Base-by-base conservation (phyloP, 2,113 vertebrate genomes). In the Xiphophorus hellerii region DNA sequence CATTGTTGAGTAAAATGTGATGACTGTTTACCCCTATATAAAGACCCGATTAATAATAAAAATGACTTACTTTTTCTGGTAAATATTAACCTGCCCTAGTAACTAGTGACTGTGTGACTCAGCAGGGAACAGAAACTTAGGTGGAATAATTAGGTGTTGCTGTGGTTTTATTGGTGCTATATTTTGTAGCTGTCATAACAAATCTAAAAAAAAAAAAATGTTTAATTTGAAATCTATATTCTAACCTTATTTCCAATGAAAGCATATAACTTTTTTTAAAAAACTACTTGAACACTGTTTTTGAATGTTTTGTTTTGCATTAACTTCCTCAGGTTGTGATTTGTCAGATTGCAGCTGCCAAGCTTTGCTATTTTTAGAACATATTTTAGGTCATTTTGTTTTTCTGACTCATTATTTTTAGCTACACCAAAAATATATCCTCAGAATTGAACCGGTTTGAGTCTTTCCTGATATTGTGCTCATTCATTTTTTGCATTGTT, bases 1-100 rank as follows among this genome's bases (percentile, higher is more conserved):
- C 62, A 33, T 17, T 30, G 12, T 65, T 12, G 17, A 25, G 15
- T 14, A 25, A 22, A 69, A 5, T 25, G 15, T 30, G 8, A 48
- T 29, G 14, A 20, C 66, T 70, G 12, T 20, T 48, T 15, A 20
- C 1, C 5, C 44, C 1, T 48, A 20, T 11, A 30, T 63, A 13
- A 12, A 29, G 33, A 42, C 30, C 17, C 4, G 17, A 48, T 29
- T 31, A 62, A 54, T 20, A 2, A 1, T 58, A 15, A 12, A 39
- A 25, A 11, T 20, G 17, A 61, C 79, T 82, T 88, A 69, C 75
- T 79, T 31, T 25, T 84, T 77, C 69, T 17, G 6, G 1, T 48
- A 64, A 44, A 67, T 39, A 42, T 78, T 64, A 54, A 61, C 14
- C 35, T 15, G 2, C 7, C 44, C 1, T 48, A 5, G 37, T 63